These are phyloP conservation scores for Acrobasis repandana DNA, from an alignment of 2,888 invertebrate genomes.

Conservation along the genomic window DNA sequence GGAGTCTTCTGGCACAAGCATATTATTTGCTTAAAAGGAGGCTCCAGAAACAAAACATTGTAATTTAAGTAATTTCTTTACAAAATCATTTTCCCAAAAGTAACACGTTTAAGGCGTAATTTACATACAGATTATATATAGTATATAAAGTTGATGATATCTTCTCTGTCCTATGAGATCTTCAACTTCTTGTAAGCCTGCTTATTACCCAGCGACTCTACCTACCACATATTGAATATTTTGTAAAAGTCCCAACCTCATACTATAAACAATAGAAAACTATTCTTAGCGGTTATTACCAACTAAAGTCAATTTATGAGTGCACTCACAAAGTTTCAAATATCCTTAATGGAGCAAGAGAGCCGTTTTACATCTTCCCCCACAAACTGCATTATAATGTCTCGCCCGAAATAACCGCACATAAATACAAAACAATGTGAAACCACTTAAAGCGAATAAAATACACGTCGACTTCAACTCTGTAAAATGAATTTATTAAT, in stretches of 20 bases:
- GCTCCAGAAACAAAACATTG: too few species aligned
- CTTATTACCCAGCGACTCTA: not conserved
- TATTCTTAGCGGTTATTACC: slow-evolving; percentile 74
- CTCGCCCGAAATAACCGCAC: slow-evolving; percentile 80
- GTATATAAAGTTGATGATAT: too few species aligned
- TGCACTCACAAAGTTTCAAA: slow-evolving; percentile 81
- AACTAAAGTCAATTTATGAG: slow-evolving; percentile 79
- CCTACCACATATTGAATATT: slow-evolving; percentile 2
- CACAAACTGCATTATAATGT: slow-evolving; percentile 82
- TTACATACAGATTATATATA: too few species aligned
- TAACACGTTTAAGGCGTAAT: too few species aligned
- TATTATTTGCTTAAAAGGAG: too few species aligned
- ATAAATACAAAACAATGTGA: slow-evolving; percentile 84
- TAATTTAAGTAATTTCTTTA: too few species aligned
- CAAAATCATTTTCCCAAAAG: too few species aligned
- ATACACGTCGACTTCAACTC: slow-evolving; percentile 81
- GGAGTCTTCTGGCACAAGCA: too few species aligned
- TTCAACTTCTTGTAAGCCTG: too few species aligned
- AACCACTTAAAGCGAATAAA: slow-evolving; percentile 84
- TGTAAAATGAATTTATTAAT: slow-evolving; percentile 83
- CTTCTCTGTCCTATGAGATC: too few species aligned
- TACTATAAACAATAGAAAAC: slow-evolving; percentile 52
- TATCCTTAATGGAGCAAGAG: slow-evolving; percentile 81
- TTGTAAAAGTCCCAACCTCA: slow-evolving; percentile 34
- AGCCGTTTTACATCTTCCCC: slow-evolving; percentile 80